phyloP scores from a whole-genome alignment of 1,140 invertebrate species.

The Drosophila nebulosa region DNA sequence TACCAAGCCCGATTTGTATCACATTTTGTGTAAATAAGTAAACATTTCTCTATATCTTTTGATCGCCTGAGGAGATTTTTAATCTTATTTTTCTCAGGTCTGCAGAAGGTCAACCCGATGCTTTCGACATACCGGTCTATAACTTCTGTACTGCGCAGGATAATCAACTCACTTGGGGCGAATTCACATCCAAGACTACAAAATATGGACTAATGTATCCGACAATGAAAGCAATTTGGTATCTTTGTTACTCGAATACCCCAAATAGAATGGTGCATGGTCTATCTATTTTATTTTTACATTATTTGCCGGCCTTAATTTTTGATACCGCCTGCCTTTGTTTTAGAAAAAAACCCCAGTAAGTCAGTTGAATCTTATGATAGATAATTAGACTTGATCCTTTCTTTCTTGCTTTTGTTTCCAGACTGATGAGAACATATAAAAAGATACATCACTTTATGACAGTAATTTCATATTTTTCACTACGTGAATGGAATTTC shows the following conservation, averaged over 20 bases:
- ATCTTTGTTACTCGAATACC: conserved; percentile 51
- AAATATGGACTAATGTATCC: conserved; percentile 82
- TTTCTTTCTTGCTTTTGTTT: background rate
- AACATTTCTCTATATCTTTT: too few species aligned
- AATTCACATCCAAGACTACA: conserved; percentile 82
- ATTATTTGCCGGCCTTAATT: conserved; percentile 86
- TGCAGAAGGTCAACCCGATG: too few species aligned
- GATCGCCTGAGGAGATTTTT: too few species aligned
- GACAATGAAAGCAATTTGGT: conserved; percentile 83
- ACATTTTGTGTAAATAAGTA: too few species aligned
- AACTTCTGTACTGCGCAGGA: conserved; percentile 86
- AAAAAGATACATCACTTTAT: conserved; percentile 89
- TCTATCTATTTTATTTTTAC: conserved; percentile 83
- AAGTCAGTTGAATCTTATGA: conserved; percentile 50
- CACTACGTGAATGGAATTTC: conserved; percentile 87
- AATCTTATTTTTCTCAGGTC: too few species aligned
- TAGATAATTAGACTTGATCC: background rate
- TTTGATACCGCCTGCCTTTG: conserved; percentile 85
- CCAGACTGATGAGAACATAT: conserved; percentile 86
- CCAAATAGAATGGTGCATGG: conserved; percentile 80
- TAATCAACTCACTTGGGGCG: conserved; percentile 85
- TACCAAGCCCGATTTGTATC: too few species aligned
- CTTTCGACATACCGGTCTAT: conserved; percentile 83
- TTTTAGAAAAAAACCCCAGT: conserved; percentile 85
- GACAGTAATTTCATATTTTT: conserved; percentile 87